Evolutionary conservation across 2,113 vertebrate genomes (phyloP).

Genomic region (Gallinago media): DNA sequence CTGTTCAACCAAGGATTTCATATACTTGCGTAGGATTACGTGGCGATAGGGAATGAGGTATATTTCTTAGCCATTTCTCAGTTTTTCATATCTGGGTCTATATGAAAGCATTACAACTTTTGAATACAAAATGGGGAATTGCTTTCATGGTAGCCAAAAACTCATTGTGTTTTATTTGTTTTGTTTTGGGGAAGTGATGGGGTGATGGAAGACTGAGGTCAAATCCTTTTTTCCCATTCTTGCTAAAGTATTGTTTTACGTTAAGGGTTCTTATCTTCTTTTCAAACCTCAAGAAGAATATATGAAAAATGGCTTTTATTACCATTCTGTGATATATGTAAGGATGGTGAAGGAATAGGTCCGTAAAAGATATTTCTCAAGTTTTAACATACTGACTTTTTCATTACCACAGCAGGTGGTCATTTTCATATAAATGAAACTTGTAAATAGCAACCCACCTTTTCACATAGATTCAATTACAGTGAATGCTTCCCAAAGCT

Average conservation of each 20-base stretch:
- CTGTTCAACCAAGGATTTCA: background rate
- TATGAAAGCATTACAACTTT: background rate
- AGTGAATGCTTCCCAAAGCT: slow-evolving; percentile 37
- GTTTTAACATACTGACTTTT: slow-evolving; percentile 52
- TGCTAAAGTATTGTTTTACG: background rate
- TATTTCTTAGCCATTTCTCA: background rate
- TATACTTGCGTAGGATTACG: background rate
- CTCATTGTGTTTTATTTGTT: background rate
- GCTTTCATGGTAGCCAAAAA: background rate
- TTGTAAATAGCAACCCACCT: slow-evolving; percentile 54
- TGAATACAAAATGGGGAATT: slow-evolving; percentile 1
- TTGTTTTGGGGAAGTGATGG: background rate
- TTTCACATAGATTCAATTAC: slow-evolving; percentile 48
- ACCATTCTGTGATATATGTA: slow-evolving; percentile 3
- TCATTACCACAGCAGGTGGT: slow-evolving; percentile 58
- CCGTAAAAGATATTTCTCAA: slow-evolving; percentile 48
- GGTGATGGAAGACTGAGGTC: background rate
- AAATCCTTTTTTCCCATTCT: background rate
- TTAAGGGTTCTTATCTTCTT: background rate
- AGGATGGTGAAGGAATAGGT: slow-evolving; percentile 16
- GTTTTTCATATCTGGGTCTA: background rate
- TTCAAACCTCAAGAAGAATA: slow-evolving; percentile 10
- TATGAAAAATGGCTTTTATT: slow-evolving; percentile 25
- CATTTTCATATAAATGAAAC: slow-evolving; percentile 76
- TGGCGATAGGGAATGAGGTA: background rate